Evolutionary conservation across 1,140 invertebrate species (phyloP), one percentile per base, ranked within the genome.

Genomic region (Tetramorium alpestre): DNA sequence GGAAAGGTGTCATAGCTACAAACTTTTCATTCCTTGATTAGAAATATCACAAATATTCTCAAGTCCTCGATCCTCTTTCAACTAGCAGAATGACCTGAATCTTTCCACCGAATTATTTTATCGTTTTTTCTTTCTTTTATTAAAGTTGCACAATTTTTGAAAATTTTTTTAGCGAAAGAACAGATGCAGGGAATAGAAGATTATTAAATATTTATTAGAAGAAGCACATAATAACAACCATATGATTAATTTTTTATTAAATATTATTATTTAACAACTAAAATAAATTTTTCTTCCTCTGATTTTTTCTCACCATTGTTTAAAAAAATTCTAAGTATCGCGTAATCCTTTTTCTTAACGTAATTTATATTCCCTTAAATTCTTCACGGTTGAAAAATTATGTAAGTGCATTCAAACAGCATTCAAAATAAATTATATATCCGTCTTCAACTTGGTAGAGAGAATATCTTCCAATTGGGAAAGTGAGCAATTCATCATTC

Each of bases 401-500:
- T 5, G 6, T 33, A 58, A 22, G 25, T 47, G 33, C 41, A 44
- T 60, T 1, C 25, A 41, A 73, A 41, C 16, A 62, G n/a, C 41
- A 10, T 33, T 41, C 11, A 47, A 73, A 84, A 84, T 60, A 49
- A 73, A 58, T 58, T 38, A 33, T 28, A 84, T 38, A 60, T 73
- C 28, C 18, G 28, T 38, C 54, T 25, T 47, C 28, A 49, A 25
- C 38, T 44, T 2, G 25, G 60, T 41, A 56, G 25, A 64, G 22
- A 60, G 25, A 58, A 33, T 56, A 84, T 84, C 69, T 64, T 84
- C 41, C 69, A 73, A 60, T 44, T 60, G 80, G 69, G 41, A 47
- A 72, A 73, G 80, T 73, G 80, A 84, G 54, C 80, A 60, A 73
- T 84, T 73, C 54, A 60, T 84, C 80, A 84, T n/a, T 73, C 69